Evolutionary conservation across 2,888 invertebrate species (phyloP).

Genomic region (Caenorhabditis drosophilae): DNA sequence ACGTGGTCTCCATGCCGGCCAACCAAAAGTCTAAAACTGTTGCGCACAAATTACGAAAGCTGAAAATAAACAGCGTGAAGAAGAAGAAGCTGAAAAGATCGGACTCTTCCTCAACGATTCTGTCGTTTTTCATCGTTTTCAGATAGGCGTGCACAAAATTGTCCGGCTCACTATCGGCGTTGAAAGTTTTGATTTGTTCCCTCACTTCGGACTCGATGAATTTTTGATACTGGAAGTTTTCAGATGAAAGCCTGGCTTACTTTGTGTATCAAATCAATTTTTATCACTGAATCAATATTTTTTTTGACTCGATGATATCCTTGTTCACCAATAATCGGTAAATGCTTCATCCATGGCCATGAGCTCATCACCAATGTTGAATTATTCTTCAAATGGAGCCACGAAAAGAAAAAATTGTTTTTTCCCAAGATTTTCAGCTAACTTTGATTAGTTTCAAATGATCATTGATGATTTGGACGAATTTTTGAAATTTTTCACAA

Average conservation of each 20-base stretch:
- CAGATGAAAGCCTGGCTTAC: background rate
- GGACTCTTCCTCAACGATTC: slow-evolving; percentile 12
- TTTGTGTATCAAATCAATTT: background rate
- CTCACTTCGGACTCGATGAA: slow-evolving; percentile 25
- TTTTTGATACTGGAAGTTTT: slow-evolving; percentile 14
- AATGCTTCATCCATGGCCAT: slow-evolving; percentile 25
- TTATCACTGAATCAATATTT: slow-evolving; percentile 20
- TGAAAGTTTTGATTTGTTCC: slow-evolving; percentile 17
- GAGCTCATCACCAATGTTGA: no score
- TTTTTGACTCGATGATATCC: slow-evolving; percentile 16
- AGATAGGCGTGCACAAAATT: slow-evolving; percentile 46
- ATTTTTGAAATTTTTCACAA: slow-evolving; percentile 33
- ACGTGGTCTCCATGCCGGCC: slow-evolving; percentile 58
- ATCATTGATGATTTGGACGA: slow-evolving; percentile 14
- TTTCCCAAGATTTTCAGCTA: no score
- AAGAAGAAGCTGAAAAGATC: background rate
- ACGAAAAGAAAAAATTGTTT: no score
- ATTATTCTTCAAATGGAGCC: no score
- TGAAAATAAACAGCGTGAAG: slow-evolving; percentile 8
- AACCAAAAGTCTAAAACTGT: slow-evolving; percentile 47
- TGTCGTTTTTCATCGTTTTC: no score
- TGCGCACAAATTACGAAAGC: slow-evolving; percentile 17
- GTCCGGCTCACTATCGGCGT: slow-evolving; percentile 27
- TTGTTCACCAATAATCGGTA: slow-evolving; percentile 32
- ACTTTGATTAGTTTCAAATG: slow-evolving; percentile 12